A percentile compares a stretch with the other conserved stretches of the same genome.
Conservation (phyloP, 92 coral and sea anemone genomes). For the Siderastrea radians region DNA sequence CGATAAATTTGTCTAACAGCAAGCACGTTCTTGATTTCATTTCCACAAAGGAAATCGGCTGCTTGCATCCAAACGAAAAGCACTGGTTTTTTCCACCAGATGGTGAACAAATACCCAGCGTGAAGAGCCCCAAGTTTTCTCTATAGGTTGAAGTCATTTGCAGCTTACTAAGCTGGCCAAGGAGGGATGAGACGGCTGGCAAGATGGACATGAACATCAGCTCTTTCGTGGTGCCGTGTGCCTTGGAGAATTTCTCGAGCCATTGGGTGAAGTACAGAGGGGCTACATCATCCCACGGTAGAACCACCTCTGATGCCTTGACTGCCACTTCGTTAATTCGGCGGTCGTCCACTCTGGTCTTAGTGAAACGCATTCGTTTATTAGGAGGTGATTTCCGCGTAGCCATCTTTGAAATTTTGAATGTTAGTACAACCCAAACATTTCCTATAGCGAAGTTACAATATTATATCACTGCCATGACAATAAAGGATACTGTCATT, state of each 20-base stretch:
- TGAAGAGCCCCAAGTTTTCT: constrained; percentile 43
- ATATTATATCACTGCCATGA: no score
- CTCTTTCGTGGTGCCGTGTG: constrained; percentile 52
- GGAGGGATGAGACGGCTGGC: constrained; percentile 49
- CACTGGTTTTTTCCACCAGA: constrained; percentile 61
- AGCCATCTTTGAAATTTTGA: no score
- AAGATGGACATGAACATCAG: constrained; percentile 61
- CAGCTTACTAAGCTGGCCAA: constrained; percentile 47
- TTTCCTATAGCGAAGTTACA: no score
- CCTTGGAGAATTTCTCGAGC: constrained; percentile 33
- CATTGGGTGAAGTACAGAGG: constrained; percentile 47
- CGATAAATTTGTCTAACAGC: constrained; percentile 67
- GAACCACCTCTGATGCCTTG: no score
- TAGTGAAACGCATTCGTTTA: no score
- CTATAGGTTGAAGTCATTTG: constrained; percentile 34
- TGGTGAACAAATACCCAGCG: constrained; percentile 56
- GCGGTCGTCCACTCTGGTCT: no score
- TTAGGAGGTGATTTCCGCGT: no score
- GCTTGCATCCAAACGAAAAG: constrained; percentile 37
- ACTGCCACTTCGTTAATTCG: no score
- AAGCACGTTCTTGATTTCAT: constrained; percentile 36
- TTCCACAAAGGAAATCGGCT: constrained; percentile 36
- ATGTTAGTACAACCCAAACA: no score
- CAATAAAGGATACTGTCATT: no score
- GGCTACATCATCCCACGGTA: constrained; percentile 24